phyloP scores from a whole-genome alignment of 2,113 vertebrate species.

The Crotophaga sulcirostris region DNA sequence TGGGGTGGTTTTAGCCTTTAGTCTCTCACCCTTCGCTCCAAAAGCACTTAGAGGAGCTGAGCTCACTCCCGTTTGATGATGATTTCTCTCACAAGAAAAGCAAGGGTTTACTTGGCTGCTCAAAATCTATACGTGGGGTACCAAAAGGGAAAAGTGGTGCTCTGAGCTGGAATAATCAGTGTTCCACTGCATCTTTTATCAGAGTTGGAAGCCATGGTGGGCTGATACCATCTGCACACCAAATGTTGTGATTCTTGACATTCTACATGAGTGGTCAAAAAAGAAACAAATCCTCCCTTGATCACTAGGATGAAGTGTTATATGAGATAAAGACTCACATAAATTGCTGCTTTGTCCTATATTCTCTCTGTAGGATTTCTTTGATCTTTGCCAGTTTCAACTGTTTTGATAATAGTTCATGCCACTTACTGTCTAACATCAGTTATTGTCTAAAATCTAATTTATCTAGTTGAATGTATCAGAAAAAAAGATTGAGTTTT shows the following conservation, averaged over 20 bases:
- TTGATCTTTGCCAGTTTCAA: background rate
- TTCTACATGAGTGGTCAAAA: background rate
- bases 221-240: slow-evolving; percentile 36
- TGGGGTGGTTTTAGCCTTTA: slow-evolving; percentile 9
- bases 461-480: background rate
- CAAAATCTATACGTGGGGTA: background rate
- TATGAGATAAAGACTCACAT: background rate
- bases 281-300: slow-evolving; percentile 8
- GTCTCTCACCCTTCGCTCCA: background rate
- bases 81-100: background rate
- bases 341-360: background rate
- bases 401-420: background rate
- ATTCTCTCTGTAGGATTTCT: background rate
- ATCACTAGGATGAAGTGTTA: background rate
- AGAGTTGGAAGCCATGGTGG: background rate
- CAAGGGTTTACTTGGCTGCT: background rate
- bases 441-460: background rate
- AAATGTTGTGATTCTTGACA: slow-evolving; percentile 26
- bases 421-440: background rate
- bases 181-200: background rate
- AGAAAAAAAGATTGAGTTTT: background rate
- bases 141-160: background rate
- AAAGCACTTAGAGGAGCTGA: background rate
- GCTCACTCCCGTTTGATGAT: background rate
- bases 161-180: background rate